phyloP scores from a whole-genome alignment of 2,113 vertebrate genomes.

The Eurypyga helias region DNA sequence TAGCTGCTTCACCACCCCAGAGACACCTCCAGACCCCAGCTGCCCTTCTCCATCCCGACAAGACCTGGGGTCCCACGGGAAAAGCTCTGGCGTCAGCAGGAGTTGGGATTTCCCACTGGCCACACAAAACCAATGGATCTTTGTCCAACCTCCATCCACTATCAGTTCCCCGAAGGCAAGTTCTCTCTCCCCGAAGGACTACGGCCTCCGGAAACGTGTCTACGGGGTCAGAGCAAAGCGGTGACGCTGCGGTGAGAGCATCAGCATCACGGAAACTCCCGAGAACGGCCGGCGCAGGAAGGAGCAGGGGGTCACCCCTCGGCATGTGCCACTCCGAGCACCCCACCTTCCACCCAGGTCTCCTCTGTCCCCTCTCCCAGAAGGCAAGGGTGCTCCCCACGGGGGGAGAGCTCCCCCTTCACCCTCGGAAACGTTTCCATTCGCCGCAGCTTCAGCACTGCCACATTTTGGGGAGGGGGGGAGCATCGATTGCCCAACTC shows the following conservation, averaged over 20 bases:
- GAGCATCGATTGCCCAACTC: neutral
- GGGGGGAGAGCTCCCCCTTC: neutral
- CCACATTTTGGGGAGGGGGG: rapidly evolving
- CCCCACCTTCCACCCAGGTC: rapidly evolving
- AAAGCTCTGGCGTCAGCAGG: neutral
- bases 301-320: neutral
- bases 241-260: neutral
- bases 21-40: neutral
- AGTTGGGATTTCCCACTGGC: neutral
- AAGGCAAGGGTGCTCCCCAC: rapidly evolving
- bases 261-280: neutral
- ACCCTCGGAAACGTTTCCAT: neutral
- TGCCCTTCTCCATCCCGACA: rapidly evolving
- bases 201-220: rapidly evolving
- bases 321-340: neutral
- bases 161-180: rapidly evolving
- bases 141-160: neutral
- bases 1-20: neutral
- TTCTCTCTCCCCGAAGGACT: rapidly evolving
- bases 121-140: rapidly evolving
- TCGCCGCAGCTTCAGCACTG: neutral
- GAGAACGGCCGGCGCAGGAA: rapidly evolving
- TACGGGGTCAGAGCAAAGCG: rapidly evolving
- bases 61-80: neutral
- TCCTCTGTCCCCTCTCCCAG: neutral